Conservation (phyloP, 2,888 invertebrate genomes). For the Phragmatobia fuliginosa region DNA sequence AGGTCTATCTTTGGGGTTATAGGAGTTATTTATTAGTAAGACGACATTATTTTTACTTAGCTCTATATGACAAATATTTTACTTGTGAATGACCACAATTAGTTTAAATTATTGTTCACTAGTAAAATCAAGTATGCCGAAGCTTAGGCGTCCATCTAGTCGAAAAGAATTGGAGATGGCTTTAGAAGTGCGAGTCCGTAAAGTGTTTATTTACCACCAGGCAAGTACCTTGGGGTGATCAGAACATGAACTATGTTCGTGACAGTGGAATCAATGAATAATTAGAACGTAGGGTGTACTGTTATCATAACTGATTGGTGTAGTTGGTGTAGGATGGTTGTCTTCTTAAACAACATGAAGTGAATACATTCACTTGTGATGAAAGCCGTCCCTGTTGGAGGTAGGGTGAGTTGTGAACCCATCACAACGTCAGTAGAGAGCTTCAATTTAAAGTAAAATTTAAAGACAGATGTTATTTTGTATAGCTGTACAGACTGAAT, state of each 20-base stretch:
- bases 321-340: background rate
- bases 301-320: too few species aligned
- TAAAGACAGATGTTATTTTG: background rate
- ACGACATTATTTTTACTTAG: background rate
- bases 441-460: background rate
- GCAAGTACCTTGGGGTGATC: background rate
- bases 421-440: constrained; percentile 1
- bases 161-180: constrained; percentile 12
- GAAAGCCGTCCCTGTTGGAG: constrained; percentile 19
- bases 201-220: constrained; percentile 11
- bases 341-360: constrained; percentile 10
- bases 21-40: constrained; percentile 9
- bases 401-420: constrained; percentile 6
- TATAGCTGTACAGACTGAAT: background rate
- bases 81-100: background rate
- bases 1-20: constrained; percentile 7
- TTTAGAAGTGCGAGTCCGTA: constrained; percentile 10
- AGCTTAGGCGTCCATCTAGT: constrained; percentile 12
- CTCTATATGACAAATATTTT: background rate
- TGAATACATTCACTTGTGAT: constrained; percentile 9
- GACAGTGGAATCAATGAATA: background rate
- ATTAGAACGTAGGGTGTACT: background rate
- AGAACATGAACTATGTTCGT: background rate
- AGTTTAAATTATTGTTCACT: background rate
- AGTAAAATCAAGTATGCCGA: constrained; percentile 8